These are phyloP conservation scores for Umimayanthus chanpuru DNA, from an alignment of 92 coral and sea anemone species.

Conservation along the genomic window DNA sequence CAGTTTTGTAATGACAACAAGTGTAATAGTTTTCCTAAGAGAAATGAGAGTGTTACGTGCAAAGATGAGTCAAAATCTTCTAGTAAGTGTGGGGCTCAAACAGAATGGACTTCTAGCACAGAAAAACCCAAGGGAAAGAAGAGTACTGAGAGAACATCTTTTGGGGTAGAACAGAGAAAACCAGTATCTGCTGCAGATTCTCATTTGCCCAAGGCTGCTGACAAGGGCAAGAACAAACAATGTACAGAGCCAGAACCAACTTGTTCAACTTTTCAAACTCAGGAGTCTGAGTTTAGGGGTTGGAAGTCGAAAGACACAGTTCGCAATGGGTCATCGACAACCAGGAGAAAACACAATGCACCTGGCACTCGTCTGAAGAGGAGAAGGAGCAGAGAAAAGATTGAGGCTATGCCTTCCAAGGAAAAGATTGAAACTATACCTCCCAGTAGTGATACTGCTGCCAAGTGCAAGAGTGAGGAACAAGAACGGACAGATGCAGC, in stretches of 20 bases:
- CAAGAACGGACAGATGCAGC: neutral
- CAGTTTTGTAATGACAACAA: neutral
- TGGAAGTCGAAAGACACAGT: constrained; percentile 19
- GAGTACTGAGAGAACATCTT: neutral
- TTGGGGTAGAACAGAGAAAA: neutral
- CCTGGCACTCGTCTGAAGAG: constrained; percentile 18
- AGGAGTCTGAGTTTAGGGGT: constrained; percentile 7
- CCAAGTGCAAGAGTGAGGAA: neutral
- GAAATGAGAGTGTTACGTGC: neutral
- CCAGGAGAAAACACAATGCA: constrained; percentile 5
- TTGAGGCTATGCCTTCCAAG: neutral
- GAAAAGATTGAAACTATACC: neutral
- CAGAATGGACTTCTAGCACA: neutral
- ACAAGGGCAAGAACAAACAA: neutral
- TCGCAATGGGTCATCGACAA: neutral
- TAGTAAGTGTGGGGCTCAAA: neutral
- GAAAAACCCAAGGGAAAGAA: neutral
- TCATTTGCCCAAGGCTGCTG: neutral
- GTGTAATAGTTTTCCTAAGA: neutral
- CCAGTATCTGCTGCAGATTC: neutral
- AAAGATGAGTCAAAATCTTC: neutral
- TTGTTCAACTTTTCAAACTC: neutral
- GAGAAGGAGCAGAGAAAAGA: constrained; percentile 17
- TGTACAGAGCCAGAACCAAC: neutral
- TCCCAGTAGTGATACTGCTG: neutral